These are phyloP conservation scores for Theretra japonica DNA, from an alignment of 2,888 invertebrate genomes.

Conservation along the genomic window DNA sequence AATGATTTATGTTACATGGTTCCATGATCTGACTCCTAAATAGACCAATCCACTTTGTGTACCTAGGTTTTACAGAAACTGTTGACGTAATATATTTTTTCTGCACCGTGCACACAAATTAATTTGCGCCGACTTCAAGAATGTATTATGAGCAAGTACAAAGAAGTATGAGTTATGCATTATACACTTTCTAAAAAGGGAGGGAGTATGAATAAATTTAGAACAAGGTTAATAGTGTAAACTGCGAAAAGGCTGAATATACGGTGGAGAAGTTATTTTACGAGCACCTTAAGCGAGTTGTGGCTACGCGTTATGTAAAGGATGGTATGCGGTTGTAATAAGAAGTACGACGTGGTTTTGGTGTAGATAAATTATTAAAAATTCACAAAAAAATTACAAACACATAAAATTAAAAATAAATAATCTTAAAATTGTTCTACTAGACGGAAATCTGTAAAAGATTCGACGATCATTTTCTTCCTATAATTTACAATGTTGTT, in stretches of 20 bases:
- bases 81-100: too few species aligned
- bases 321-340: constrained; percentile 12
- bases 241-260: constrained; percentile 5
- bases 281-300: constrained; percentile 11
- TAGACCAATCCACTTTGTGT: too few species aligned
- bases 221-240: constrained; percentile 18
- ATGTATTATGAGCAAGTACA: not conserved
- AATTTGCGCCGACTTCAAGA: not conserved
- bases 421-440: too few species aligned
- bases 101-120: too few species aligned
- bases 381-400: not conserved
- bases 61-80: too few species aligned
- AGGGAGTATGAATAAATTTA: not conserved
- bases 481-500: too few species aligned
- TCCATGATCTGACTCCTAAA: too few species aligned
- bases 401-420: not conserved
- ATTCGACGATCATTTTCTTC: too few species aligned
- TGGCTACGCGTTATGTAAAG: not conserved
- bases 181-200: not conserved
- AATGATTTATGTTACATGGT: too few species aligned
- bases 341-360: not conserved
- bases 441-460: too few species aligned
- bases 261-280: constrained; percentile 12
- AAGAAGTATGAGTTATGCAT: not conserved
- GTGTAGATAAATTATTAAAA: not conserved